phyloP scores from a whole-genome alignment of 2,113 vertebrate genomes.

The Pogona vitticeps region DNA sequence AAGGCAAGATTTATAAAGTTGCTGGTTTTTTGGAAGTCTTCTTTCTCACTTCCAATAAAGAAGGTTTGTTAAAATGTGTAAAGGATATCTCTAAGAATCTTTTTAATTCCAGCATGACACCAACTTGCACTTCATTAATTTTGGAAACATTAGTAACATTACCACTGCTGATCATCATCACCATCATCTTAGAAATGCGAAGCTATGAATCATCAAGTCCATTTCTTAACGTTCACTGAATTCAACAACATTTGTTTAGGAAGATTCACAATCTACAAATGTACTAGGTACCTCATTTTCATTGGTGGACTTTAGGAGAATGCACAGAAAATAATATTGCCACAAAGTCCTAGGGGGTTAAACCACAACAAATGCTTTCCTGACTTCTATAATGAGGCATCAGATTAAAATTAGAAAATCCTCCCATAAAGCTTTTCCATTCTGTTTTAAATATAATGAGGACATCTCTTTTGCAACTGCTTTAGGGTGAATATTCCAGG shows the following conservation, averaged over 20 bases:
- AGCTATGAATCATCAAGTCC: too few relatives aligned
- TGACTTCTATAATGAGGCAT: constrained; percentile 7
- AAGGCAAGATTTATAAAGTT: not conserved
- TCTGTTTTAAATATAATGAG: constrained; percentile 7
- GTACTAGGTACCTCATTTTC: not conserved
- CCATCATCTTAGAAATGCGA: too few relatives aligned
- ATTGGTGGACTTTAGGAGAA: not conserved
- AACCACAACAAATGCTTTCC: not conserved
- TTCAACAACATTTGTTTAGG: not conserved
- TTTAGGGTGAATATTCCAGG: constrained; percentile 1
- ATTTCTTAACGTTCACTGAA: not conserved
- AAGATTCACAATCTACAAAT: not conserved
- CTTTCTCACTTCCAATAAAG: not conserved
- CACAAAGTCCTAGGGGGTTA: not conserved
- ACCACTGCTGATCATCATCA: too few relatives aligned
- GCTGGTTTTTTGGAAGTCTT: too few relatives aligned
- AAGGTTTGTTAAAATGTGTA: too few relatives aligned
- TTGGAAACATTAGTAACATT: not conserved
- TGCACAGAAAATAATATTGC: not conserved
- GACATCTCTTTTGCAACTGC: not conserved
- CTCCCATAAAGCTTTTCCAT: not conserved
- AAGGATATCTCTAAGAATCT: too few relatives aligned
- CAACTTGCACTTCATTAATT: not conserved
- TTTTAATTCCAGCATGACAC: not conserved
- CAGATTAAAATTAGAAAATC: not conserved